phyloP scores from a whole-genome alignment of 2,797 vertebrate species.

The Vipera latastei region DNA sequence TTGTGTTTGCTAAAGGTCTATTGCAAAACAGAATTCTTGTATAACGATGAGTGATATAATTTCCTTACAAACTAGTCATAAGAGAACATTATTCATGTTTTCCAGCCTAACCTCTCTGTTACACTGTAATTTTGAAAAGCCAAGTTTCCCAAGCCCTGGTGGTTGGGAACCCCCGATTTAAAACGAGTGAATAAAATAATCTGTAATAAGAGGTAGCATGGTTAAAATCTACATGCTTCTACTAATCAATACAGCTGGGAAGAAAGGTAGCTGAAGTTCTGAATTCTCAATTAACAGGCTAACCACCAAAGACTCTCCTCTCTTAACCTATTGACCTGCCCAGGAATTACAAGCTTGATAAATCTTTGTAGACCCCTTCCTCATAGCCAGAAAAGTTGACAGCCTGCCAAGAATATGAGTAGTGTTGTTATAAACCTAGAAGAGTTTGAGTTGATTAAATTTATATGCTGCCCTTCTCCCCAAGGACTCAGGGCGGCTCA shows the following conservation, averaged over 20 bases:
- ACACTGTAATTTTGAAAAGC: too few relatives aligned
- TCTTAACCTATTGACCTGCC: not conserved
- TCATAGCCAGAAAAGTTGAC: not conserved
- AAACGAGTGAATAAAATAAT: not conserved
- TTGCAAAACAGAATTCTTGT: not conserved
- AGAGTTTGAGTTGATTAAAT: too few relatives aligned
- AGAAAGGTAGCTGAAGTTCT: not conserved
- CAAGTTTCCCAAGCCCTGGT: too few relatives aligned
- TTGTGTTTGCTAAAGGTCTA: not conserved
- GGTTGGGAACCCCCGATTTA: not conserved
- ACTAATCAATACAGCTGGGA: not conserved
- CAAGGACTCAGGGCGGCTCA: too few relatives aligned
- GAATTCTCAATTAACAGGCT: not conserved
- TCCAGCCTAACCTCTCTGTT: not conserved
- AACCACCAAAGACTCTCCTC: too few relatives aligned
- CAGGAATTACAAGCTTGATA: not conserved
- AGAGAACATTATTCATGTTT: not conserved
- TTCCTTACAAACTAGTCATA: not conserved
- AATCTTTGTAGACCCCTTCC: not conserved
- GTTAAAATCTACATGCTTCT: not conserved
- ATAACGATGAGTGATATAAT: not conserved
- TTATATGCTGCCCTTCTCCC: too few relatives aligned
- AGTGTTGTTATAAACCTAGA: not conserved
- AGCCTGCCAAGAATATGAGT: not conserved
- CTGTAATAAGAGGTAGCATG: not conserved